phyloP scores from a whole-genome alignment of 2,888 invertebrate genomes.

The Rotaria sp. region DNA sequence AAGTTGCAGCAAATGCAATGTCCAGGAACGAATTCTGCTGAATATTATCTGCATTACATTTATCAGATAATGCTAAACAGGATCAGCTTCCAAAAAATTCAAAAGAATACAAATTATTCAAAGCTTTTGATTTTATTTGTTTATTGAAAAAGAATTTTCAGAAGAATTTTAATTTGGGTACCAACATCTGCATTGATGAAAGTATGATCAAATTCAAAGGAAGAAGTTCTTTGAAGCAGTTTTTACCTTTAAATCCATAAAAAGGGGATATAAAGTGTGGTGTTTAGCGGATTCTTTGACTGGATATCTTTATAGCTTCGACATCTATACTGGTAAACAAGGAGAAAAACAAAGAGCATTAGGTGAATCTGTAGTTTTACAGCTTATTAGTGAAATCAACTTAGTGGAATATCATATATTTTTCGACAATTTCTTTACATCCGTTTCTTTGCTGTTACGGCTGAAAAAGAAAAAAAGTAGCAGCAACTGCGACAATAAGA shows the following conservation, averaged over 20 bases:
- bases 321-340: background rate
- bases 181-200: background rate
- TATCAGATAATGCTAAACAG: background rate
- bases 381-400: too few relatives aligned
- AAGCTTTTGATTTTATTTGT: background rate
- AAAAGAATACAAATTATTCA: background rate
- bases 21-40: background rate
- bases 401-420: too few relatives aligned
- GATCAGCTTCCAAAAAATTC: background rate
- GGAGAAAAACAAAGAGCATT: too few relatives aligned
- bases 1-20: background rate
- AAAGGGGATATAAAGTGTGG: background rate
- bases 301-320: background rate
- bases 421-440: too few relatives aligned
- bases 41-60: background rate
- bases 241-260: background rate
- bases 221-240: background rate
- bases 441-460: too few relatives aligned
- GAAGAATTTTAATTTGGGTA: background rate
- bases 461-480: background rate
- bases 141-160: constrained; percentile 6
- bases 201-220: background rate
- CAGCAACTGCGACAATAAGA: too few relatives aligned
- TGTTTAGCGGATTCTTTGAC: background rate
- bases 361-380: too few relatives aligned